These are phyloP conservation scores for Drosophila pandora DNA, from an alignment of 1,140 invertebrate genomes.

Conservation along the genomic window DNA sequence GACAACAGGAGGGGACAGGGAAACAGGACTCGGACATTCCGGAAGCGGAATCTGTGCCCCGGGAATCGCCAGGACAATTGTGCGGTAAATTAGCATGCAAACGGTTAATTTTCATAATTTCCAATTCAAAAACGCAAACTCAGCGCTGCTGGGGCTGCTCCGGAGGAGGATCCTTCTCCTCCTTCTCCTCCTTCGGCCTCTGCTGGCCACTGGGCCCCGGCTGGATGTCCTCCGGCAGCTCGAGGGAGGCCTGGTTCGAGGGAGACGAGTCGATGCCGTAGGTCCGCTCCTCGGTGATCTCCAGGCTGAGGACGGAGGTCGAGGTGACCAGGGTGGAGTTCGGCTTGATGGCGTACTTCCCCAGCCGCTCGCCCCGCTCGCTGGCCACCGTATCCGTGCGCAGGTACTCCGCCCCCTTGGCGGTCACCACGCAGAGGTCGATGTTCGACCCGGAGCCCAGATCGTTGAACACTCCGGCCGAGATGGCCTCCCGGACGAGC, in stretches of 20 bases:
- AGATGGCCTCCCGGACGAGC: slow-evolving; percentile 96
- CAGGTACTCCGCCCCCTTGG: slow-evolving; percentile 89
- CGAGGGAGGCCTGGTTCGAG: background rate
- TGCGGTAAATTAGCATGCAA: slow-evolving; percentile 11
- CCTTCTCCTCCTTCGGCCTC: background rate
- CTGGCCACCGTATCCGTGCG: slow-evolving; percentile 95
- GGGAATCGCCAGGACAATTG: slow-evolving; percentile 20
- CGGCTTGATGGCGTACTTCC: slow-evolving; percentile 56
- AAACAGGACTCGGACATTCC: background rate
- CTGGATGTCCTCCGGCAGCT: background rate
- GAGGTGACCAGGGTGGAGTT: slow-evolving; percentile 73
- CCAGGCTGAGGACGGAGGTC: slow-evolving; percentile 45
- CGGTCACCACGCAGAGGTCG: slow-evolving; percentile 97
- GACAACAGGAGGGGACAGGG: background rate
- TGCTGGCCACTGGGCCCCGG: slow-evolving; percentile 16
- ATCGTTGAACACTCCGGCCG: slow-evolving; percentile 98
- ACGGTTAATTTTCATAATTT: slow-evolving; percentile 27
- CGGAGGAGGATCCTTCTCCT: background rate
- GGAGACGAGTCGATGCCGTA: slow-evolving; percentile 14
- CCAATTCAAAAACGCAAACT: background rate
- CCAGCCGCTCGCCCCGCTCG: slow-evolving; percentile 87
- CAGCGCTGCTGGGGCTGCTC: background rate
- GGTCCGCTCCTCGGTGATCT: slow-evolving; percentile 35
- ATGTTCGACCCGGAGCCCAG: slow-evolving; percentile 98
- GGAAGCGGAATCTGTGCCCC: slow-evolving; percentile 5